Evolutionary conservation across 2,888 invertebrate species (phyloP).

Genomic region (Achlya flavicornis): DNA sequence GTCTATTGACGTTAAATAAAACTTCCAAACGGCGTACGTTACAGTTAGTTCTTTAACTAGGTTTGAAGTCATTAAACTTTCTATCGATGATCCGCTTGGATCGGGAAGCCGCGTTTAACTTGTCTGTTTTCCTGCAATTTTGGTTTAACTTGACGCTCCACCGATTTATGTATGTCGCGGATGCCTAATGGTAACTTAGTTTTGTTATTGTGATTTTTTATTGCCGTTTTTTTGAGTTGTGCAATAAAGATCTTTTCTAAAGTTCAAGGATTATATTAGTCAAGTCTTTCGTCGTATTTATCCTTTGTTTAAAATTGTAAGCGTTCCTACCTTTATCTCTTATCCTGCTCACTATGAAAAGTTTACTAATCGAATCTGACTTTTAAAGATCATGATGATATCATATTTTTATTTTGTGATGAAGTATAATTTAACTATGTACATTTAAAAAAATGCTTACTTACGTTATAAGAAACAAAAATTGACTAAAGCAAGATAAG

Average conservation of each 20-base stretch:
- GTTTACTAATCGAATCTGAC: neutral
- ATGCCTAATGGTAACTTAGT: constrained; percentile 10
- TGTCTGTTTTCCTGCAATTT: constrained; percentile 19
- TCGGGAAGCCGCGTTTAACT: constrained; percentile 33
- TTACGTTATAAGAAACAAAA: too few species aligned
- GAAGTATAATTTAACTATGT: too few species aligned
- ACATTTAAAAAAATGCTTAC: too few species aligned
- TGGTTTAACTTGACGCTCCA: constrained; percentile 10
- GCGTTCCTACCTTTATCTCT: constrained; percentile 27
- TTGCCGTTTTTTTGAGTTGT: constrained; percentile 21
- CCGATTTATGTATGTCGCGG: constrained; percentile 10
- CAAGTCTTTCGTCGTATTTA: constrained; percentile 25
- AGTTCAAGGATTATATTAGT: constrained; percentile 47
- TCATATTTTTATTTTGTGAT: neutral
- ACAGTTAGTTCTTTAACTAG: constrained; percentile 49
- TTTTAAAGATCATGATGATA: neutral
- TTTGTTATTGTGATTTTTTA: constrained; percentile 24
- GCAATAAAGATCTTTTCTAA: constrained; percentile 17
- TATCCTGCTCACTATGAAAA: constrained; percentile 16
- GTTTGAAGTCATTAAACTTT: constrained; percentile 64
- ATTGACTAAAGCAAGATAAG: too few species aligned
- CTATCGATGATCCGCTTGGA: constrained; percentile 52
- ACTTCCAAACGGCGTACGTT: constrained; percentile 41
- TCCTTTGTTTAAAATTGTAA: constrained; percentile 34
- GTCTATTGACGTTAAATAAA: constrained; percentile 34